These are phyloP conservation scores for Muscicapa adusta DNA, from an alignment of 2,113 vertebrate species.

Conservation along the genomic window DNA sequence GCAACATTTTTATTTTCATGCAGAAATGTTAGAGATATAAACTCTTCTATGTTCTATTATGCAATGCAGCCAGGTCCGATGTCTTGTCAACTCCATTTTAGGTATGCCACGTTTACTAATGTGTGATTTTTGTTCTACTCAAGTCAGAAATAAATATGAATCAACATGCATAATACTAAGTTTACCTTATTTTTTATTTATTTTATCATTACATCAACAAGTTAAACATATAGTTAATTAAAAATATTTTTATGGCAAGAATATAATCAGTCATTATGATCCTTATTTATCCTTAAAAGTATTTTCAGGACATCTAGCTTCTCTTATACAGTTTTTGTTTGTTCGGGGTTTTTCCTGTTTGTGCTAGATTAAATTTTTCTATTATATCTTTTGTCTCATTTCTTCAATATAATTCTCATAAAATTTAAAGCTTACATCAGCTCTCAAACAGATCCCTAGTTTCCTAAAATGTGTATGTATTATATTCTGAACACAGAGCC, in stretches of 20 bases:
- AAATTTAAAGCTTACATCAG: not conserved
- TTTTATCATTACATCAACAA: not conserved
- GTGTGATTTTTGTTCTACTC: not conserved
- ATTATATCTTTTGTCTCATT: not conserved
- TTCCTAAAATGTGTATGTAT: slow-evolving; percentile 6
- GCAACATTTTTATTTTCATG: not conserved
- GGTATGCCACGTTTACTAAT: not conserved
- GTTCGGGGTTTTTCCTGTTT: not conserved
- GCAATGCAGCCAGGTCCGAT: not conserved
- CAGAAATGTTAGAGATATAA: not conserved
- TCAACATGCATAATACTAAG: not conserved
- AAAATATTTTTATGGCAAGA: not conserved
- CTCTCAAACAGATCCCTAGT: not conserved
- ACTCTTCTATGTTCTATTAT: not conserved
- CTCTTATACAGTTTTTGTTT: not conserved
- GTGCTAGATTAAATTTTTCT: not conserved
- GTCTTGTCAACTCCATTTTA: not conserved
- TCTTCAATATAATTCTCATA: not conserved
- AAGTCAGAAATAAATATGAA: not conserved
- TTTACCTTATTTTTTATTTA: not conserved
- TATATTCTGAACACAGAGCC: not conserved
- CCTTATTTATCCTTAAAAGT: not conserved
- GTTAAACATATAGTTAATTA: not conserved
- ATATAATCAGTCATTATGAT: not conserved
- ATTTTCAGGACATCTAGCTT: not conserved